Conservation (phyloP, 2,888 invertebrate genomes). For the Prosopocoilus inquinatus region DNA sequence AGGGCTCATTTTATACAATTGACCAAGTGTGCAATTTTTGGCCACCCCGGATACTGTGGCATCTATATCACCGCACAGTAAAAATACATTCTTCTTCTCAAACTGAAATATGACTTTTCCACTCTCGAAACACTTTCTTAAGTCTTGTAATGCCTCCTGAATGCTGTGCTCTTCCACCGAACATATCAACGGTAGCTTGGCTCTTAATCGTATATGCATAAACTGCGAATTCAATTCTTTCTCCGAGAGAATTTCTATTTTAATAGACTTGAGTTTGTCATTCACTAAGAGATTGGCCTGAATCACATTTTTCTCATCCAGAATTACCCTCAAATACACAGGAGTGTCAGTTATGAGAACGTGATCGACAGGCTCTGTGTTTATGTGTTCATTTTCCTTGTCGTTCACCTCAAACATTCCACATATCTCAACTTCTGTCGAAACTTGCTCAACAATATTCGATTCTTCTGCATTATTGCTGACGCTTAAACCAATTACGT, state of each 20-base stretch:
- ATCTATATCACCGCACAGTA: conserved; percentile 63
- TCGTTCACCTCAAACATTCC: conserved; percentile 68
- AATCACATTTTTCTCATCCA: conserved; percentile 39
- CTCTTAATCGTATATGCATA: conserved; percentile 66
- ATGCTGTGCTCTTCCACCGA: conserved; percentile 59
- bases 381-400: conserved; percentile 60
- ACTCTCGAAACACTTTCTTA: conserved; percentile 70
- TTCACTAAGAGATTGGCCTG: conserved; percentile 69
- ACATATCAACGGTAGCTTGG: conserved; percentile 63
- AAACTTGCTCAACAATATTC: conserved; percentile 64
- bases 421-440: conserved; percentile 75
- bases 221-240: conserved; percentile 68
- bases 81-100: conserved; percentile 62
- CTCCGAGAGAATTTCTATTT: conserved; percentile 62
- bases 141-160: conserved; percentile 61
- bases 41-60: conserved; percentile 56
- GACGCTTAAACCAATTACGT: conserved; percentile 68
- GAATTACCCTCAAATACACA: conserved; percentile 15
- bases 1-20: conserved; percentile 35
- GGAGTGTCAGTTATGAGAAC: conserved; percentile 81
- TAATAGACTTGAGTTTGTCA: conserved; percentile 66
- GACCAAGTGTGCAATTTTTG: conserved; percentile 56
- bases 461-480: conserved; percentile 59
- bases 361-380: conserved; percentile 52
- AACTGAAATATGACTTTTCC: conserved; percentile 73